Percentiles rank a stretch among this genome's conserved stretches.
These are phyloP conservation scores for Dolomedes plantarius DNA, from an alignment of 2,888 invertebrate genomes.

Conservation along the genomic window DNA sequence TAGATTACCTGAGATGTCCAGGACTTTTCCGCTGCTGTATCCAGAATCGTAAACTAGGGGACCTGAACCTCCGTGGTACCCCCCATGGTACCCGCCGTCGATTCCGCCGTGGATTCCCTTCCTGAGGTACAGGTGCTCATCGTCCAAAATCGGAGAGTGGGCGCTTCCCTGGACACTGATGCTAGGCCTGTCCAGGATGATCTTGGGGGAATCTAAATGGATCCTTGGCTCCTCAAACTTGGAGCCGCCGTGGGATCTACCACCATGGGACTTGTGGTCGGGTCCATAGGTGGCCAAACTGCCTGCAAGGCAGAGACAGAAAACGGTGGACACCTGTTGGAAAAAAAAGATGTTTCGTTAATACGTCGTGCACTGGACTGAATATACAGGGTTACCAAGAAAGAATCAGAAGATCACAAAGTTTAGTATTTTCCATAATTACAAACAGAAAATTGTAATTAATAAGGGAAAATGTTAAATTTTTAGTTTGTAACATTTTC, in stretches of 20 bases:
- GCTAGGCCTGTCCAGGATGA: neutral
- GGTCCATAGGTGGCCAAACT: slow-evolving; percentile 37
- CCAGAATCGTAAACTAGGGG: slow-evolving; percentile 32
- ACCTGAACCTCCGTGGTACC: neutral
- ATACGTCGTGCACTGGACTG: neutral
- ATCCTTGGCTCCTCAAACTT: slow-evolving; percentile 3
- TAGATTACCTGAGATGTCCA: slow-evolving; percentile 24
- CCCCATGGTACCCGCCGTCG: no score
- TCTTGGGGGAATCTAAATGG: slow-evolving; percentile 11
- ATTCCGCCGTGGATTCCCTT: slow-evolving; percentile 26
- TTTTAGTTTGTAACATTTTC: no score
- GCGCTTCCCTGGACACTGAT: neutral
- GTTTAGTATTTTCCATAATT: no score
- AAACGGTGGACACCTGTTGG: slow-evolving; percentile 11
- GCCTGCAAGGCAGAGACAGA: slow-evolving; percentile 19
- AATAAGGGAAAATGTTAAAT: no score
- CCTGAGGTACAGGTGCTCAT: slow-evolving; percentile 18
- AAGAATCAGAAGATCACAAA: neutral
- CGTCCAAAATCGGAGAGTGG: neutral
- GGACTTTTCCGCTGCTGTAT: neutral
- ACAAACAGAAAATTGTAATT: no score
- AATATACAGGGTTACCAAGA: neutral
- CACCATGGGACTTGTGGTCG: neutral
- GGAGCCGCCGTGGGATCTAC: neutral
- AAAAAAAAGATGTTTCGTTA: neutral